A percentile compares a stretch with the other conserved stretches of the same genome.
Evolutionary conservation across 2,797 vertebrate genomes (phyloP).

Genomic region (Bufotes viridis): DNA sequence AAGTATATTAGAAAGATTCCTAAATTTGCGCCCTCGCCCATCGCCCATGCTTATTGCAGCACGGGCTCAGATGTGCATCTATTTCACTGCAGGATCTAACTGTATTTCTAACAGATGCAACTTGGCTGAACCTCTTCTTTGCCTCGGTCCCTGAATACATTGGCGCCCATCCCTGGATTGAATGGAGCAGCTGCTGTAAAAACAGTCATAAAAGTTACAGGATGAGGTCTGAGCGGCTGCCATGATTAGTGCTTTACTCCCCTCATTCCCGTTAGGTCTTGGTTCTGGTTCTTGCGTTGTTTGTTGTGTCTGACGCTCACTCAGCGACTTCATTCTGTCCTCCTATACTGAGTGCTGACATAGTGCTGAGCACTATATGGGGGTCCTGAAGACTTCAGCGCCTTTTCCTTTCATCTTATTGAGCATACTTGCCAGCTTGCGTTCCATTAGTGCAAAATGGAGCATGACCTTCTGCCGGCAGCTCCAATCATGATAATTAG

Average conservation of each 20-base stretch:
- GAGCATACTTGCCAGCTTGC: not conserved
- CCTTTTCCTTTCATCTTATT: not conserved
- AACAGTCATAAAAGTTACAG: not conserved
- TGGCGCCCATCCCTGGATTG: not conserved
- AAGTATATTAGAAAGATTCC: too few species aligned
- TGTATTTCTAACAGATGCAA: conserved; percentile 22
- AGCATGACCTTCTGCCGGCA: not conserved
- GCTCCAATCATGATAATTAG: not conserved
- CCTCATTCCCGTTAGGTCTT: not conserved
- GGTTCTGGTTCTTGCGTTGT: not conserved
- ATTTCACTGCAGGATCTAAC: not conserved
- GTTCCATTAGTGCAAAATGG: conserved; percentile 14
- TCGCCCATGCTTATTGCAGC: not conserved
- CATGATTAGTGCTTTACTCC: not conserved
- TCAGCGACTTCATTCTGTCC: not conserved
- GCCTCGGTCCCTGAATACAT: not conserved
- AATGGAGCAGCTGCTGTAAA: not conserved
- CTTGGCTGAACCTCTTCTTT: conserved; percentile 30
- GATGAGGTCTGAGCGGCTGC: not conserved
- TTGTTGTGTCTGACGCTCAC: not conserved
- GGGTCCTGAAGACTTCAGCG: not conserved
- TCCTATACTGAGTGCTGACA: not conserved
- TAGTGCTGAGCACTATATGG: not conserved
- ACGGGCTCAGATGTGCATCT: not conserved
- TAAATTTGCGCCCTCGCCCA: too few species aligned